A percentile compares a stretch with the other conserved stretches of the same genome.
phyloP scores from a whole-genome alignment of 2,888 invertebrate species.

The Epistrophella euchroma region DNA sequence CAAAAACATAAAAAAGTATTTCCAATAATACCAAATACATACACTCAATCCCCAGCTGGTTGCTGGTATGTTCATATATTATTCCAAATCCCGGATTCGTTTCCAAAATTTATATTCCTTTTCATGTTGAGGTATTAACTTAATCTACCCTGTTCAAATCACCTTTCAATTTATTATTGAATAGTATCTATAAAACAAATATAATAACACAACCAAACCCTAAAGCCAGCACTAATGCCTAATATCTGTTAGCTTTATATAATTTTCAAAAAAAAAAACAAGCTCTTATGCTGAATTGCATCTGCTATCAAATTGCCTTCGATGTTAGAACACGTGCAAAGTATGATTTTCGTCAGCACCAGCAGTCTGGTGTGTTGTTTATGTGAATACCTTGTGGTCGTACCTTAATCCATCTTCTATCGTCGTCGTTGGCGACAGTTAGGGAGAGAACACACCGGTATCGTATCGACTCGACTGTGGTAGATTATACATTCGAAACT shows the following conservation, averaged over 20 bases:
- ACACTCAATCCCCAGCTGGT: neutral
- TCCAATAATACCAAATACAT: too few relatives aligned
- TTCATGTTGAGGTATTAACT: conserved; percentile 6
- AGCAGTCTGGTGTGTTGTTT: conserved; percentile 8
- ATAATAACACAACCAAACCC: conserved; percentile 25
- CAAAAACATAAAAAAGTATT: too few relatives aligned
- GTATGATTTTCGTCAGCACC: conserved; percentile 61
- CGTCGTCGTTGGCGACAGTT: conserved; percentile 18
- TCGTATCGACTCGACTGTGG: conserved; percentile 17
- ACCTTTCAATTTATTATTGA: conserved; percentile 8
- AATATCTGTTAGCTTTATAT: conserved; percentile 59
- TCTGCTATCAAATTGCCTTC: conserved; percentile 41
- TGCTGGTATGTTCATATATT: too few relatives aligned
- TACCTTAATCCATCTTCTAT: conserved; percentile 49
- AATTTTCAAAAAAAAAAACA: conserved; percentile 31
- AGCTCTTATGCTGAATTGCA: conserved; percentile 15
- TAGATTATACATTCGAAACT: conserved; percentile 52
- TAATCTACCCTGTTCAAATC: neutral
- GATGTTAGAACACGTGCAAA: conserved; percentile 61
- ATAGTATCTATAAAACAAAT: conserved; percentile 10
- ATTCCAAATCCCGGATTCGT: conserved; percentile 23
- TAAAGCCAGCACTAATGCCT: conserved; percentile 57
- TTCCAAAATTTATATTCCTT: conserved; percentile 29
- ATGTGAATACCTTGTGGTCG: conserved; percentile 54
- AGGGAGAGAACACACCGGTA: conserved; percentile 2